Percentiles rank a stretch among this genome's conserved stretches.
Conservation (phyloP, 2,888 invertebrate species). For the Apodemia hepburni region DNA sequence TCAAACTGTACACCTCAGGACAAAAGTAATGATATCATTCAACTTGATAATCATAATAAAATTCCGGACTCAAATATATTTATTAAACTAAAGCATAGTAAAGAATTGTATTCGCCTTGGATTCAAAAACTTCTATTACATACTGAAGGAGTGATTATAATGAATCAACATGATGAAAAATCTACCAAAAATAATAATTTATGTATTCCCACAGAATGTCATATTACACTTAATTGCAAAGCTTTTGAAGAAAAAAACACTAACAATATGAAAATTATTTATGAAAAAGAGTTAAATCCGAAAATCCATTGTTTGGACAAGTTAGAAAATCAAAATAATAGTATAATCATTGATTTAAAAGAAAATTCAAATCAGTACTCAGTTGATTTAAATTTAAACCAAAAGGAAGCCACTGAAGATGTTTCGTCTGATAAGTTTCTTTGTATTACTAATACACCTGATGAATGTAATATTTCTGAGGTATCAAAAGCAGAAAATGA, state of each 20-base stretch:
- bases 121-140: conserved; percentile 54
- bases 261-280: neutral
- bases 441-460: neutral
- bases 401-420: neutral
- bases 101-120: conserved; percentile 56
- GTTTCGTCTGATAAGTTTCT: neutral
- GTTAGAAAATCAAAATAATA: neutral
- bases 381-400: neutral
- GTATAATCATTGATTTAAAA: neutral
- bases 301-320: neutral
- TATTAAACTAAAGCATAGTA: conserved; percentile 30
- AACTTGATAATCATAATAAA: neutral
- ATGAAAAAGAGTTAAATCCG: neutral
- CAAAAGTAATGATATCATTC: neutral
- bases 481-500: neutral
- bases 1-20: too few species aligned
- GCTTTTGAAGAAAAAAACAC: too few species aligned
- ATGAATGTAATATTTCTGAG: neutral
- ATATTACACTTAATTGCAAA: neutral
- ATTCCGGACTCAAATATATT: neutral
- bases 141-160: conserved; percentile 39
- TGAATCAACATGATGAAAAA: neutral
- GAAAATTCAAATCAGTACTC: neutral
- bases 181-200: neutral
- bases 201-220: neutral